Evolutionary conservation across 2,888 invertebrate species (phyloP), one percentile per base, ranked within the genome.

Genomic region (Noctua comes): DNA sequence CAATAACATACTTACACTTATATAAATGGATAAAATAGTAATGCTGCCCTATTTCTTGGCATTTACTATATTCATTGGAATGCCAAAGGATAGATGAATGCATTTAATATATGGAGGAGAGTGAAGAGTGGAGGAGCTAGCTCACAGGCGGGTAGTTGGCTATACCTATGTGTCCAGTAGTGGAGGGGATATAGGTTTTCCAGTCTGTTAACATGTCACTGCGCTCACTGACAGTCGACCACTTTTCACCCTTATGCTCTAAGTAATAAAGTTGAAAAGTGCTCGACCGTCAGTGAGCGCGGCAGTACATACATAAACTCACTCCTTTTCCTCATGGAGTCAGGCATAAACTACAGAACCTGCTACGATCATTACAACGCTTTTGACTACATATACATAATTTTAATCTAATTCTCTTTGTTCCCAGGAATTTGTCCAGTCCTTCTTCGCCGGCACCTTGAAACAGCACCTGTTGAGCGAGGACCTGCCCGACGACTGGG

Each of bases 401-500:
- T 79, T 62, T 80, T 40, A n/a, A 78, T 13, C 27, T 13, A 36
- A 8, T n/a, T 48, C 3, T 48, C 7, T 2, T 76, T 36, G 0
- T 46, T 21, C 46, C 1, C 51, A 97, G 94, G 96, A 97, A 90
- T 99, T 99, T 97, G 98, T 99, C 48, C 97, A 98, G 91, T 98
- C 98, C 73, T 99, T 99, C 97, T 96, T 99, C 91, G 99, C 98
- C 83, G 99, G 99, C 78, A 99, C 98, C 93, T 97, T 99, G 92
- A 99, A 99, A 97, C 99, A 99, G 95, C 99, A 99, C 96, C 97
- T 99, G 88, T 97, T 99, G 91, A 98, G 98, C 85, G 99, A 99
- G 96, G 99, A 99, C 1, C 94, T 99, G 88, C 99, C 99, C 16
- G 98, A 98, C 89, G 99, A 99, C 97, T 99, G 99, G 99, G 98